These are phyloP conservation scores for Drosophila nikananu DNA, from an alignment of 1,140 invertebrate species.

Conservation along the genomic window DNA sequence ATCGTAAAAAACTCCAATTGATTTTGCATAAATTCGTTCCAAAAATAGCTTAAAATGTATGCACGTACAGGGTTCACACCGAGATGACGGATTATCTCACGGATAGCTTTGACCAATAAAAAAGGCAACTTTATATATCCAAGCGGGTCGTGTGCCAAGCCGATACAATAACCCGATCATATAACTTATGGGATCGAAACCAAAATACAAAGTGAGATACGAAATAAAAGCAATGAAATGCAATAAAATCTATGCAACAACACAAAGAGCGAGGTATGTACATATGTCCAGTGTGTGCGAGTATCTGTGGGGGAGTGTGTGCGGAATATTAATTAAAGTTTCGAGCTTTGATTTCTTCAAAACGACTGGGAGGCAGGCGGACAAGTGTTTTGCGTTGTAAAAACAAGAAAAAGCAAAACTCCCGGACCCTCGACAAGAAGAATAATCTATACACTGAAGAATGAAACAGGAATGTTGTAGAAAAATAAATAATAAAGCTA, in stretches of 20 bases:
- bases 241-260: constrained; percentile 42
- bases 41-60: constrained; percentile 28
- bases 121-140: constrained; percentile 15
- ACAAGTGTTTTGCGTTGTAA: constrained; percentile 83
- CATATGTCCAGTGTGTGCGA: constrained; percentile 7
- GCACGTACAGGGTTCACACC: constrained; percentile 23
- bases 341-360: constrained; percentile 78
- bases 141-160: constrained; percentile 30
- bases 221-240: constrained; percentile 41
- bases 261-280: constrained; percentile 52
- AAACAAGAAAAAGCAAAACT: constrained; percentile 66
- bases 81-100: constrained; percentile 32
- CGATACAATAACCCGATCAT: constrained; percentile 10
- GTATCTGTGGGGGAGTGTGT: constrained; percentile 50
- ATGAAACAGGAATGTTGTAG: background rate
- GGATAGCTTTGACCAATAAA: constrained; percentile 14
- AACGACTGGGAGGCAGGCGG: constrained; percentile 24
- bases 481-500: no score
- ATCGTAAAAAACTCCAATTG: constrained; percentile 23
- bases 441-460: constrained; percentile 23
- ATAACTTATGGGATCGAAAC: constrained; percentile 27
- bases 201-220: constrained; percentile 19
- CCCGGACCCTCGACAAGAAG: constrained; percentile 47
- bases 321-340: constrained; percentile 79
- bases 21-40: constrained; percentile 36